phyloP scores from a whole-genome alignment of 2,888 invertebrate species.

The Gerris lacustris region DNA sequence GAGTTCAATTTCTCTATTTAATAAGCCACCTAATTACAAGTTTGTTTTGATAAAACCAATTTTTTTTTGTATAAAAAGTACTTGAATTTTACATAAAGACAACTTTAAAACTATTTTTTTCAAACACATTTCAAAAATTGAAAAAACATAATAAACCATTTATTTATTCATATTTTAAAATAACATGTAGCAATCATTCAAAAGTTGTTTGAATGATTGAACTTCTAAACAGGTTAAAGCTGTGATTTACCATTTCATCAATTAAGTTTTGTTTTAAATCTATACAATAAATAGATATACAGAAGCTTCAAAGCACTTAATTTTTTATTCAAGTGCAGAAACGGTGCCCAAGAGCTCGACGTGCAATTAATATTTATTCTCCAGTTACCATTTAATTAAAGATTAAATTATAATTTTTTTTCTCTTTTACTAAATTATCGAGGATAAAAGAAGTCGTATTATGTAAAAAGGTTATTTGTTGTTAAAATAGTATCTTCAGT shows the following conservation, averaged over 20 bases:
- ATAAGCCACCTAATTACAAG: neutral
- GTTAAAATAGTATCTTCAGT: too few relatives aligned
- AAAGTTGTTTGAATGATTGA: neutral
- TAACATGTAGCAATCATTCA: neutral
- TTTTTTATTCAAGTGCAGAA: neutral
- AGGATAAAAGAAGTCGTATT: too few relatives aligned
- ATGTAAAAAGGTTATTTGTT: too few relatives aligned
- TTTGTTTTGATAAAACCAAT: neutral
- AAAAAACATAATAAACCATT: neutral
- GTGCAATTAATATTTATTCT: too few relatives aligned
- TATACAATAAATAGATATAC: neutral
- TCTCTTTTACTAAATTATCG: too few relatives aligned
- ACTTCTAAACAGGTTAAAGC: conserved; percentile 23
- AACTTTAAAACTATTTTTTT: too few relatives aligned
- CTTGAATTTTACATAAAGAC: too few relatives aligned
- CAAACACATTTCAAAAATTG: too few relatives aligned
- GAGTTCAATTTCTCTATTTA: neutral
- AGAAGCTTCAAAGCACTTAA: neutral
- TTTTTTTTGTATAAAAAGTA: neutral
- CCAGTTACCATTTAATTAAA: too few relatives aligned
- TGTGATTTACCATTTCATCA: conserved; percentile 25
- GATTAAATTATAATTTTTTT: too few relatives aligned
- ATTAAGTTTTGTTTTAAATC: neutral
- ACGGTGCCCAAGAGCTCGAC: neutral
- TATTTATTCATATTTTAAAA: neutral